Percentiles rank a stretch among this genome's conserved stretches.
These are phyloP conservation scores for Tipula confusa DNA, from an alignment of 2,888 invertebrate species.

Conservation along the genomic window DNA sequence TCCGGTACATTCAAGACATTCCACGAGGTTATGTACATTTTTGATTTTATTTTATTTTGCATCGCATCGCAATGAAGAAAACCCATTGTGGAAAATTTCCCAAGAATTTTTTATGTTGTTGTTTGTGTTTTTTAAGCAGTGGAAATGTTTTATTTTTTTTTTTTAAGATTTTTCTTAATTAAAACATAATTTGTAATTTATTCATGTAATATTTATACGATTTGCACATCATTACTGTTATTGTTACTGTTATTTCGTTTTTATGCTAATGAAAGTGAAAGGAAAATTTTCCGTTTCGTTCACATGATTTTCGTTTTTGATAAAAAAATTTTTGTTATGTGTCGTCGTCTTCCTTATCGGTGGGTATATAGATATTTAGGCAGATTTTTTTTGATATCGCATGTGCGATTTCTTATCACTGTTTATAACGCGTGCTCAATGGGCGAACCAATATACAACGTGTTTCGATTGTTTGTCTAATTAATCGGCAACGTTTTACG, in stretches of 20 bases:
- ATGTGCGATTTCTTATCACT: not conserved
- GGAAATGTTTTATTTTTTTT: not conserved
- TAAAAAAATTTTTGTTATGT: not conserved
- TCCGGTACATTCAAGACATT: too few relatives aligned
- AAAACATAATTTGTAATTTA: not conserved
- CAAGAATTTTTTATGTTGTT: not conserved
- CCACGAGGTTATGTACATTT: too few relatives aligned
- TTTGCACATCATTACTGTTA: not conserved
- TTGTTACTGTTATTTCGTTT: not conserved
- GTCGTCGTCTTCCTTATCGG: not conserved
- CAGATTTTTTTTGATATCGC: not conserved
- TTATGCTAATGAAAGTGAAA: slow-evolving; percentile 20
- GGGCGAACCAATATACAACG: not conserved
- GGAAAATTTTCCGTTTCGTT: not conserved
- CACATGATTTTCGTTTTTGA: not conserved
- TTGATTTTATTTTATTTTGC: too few relatives aligned
- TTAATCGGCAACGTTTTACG: not conserved
- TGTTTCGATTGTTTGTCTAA: not conserved
- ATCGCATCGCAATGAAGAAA: not conserved
- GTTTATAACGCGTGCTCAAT: not conserved
- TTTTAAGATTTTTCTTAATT: not conserved
- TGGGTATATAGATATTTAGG: not conserved
- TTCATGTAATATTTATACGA: not conserved
- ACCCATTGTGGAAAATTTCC: not conserved
- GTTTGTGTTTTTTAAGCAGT: not conserved